phyloP scores from a whole-genome alignment of 2,888 invertebrate species.

The Noctua fimbriata region DNA sequence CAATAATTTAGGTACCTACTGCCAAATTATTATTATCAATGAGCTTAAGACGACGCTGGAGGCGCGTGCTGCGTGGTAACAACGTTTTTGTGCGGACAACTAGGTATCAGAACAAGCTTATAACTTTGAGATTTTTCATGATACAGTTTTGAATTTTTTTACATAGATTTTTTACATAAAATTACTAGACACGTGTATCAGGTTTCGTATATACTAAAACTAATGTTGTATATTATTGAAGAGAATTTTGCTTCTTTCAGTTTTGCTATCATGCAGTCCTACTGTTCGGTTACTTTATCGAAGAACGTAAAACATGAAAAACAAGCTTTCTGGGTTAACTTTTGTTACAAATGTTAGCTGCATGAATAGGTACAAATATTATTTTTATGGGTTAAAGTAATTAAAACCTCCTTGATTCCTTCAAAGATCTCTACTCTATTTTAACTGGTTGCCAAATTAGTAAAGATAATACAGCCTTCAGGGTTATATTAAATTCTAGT shows the following conservation, averaged over 20 bases:
- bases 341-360: not conserved
- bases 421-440: not conserved
- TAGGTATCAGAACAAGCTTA: no score
- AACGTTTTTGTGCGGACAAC: no score
- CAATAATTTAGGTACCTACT: no score
- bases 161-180: no score
- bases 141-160: no score
- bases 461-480: not conserved
- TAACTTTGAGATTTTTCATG: no score
- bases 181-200: no score
- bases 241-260: slow-evolving; percentile 1
- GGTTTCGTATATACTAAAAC: no score
- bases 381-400: not conserved
- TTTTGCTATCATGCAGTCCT: not conserved
- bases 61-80: no score
- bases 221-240: no score
- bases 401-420: not conserved
- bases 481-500: slow-evolving; percentile 4
- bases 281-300: not conserved
- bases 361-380: not conserved
- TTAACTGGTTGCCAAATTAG: not conserved
- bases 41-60: no score
- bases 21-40: no score
- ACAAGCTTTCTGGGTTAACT: not conserved
- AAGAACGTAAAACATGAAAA: not conserved